Evolutionary conservation across 2,113 vertebrate species (phyloP).

Genomic region (Pseudorectes ferrugineus): DNA sequence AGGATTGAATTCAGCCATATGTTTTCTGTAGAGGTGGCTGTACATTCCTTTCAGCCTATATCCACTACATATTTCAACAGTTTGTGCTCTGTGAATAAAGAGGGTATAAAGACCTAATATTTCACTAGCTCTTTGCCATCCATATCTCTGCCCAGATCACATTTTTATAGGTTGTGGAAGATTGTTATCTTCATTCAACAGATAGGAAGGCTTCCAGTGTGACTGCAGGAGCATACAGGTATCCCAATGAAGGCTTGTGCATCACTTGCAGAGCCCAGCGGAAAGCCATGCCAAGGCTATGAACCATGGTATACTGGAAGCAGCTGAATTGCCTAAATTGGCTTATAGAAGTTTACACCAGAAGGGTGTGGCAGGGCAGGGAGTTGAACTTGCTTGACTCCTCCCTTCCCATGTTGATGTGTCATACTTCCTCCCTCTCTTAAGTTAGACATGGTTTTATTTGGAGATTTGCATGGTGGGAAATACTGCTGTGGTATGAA

Average conservation of each 20-base stretch:
- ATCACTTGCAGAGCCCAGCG: not conserved
- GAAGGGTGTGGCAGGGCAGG: not conserved
- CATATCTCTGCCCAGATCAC: not conserved
- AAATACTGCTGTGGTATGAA: not conserved
- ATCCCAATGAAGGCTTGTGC: accelerated
- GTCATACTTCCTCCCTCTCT: not conserved
- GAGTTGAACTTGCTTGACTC: not conserved
- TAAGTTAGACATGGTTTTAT: not conserved
- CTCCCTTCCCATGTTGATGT: not conserved
- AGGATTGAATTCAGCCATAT: conserved; percentile 44
- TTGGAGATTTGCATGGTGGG: not conserved
- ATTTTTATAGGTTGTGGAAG: not conserved
- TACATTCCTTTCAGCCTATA: not conserved
- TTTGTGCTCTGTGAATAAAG: not conserved
- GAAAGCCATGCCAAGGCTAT: not conserved
- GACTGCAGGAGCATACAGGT: not conserved
- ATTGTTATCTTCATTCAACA: not conserved
- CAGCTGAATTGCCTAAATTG: not conserved
- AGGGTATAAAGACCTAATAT: not conserved
- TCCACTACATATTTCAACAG: not conserved
- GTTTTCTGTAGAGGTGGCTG: conserved; percentile 37
- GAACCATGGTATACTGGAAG: not conserved
- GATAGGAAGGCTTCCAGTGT: not conserved
- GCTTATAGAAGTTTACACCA: not conserved
- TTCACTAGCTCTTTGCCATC: not conserved